phyloP scores from a whole-genome alignment of 2,113 vertebrate species.

The Notothenia rossii region DNA sequence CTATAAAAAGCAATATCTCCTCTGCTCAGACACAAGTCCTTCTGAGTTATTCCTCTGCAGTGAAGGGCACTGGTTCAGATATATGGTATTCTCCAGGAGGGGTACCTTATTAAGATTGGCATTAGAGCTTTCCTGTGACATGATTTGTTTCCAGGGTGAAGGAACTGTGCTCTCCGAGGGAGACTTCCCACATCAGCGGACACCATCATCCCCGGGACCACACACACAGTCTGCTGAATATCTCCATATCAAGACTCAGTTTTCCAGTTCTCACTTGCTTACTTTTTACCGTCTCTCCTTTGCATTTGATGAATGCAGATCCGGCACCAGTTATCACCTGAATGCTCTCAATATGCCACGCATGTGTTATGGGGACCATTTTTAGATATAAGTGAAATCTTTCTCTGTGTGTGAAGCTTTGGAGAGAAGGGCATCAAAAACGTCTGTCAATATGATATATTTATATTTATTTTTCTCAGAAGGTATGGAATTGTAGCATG shows the following conservation, averaged over 20 bases:
- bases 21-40: conserved; percentile 30
- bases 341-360: conserved; percentile 39
- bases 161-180: conserved; percentile 40
- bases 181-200: conserved; percentile 44
- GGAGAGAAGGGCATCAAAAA: conserved; percentile 31
- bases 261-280: conserved; percentile 34
- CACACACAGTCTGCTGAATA: conserved; percentile 30
- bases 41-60: conserved; percentile 19
- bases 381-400: conserved; percentile 40
- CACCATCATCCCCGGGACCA: conserved; percentile 65
- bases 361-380: conserved; percentile 44
- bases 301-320: conserved; percentile 57
- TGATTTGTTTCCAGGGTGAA: conserved; percentile 68
- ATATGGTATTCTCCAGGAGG: conserved; percentile 39
- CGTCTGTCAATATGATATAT: conserved; percentile 33
- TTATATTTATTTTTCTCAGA: conserved; percentile 8
- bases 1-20: conserved; percentile 38
- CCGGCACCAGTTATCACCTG: conserved; percentile 52
- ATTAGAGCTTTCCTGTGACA: conserved; percentile 58
- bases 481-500: conserved; percentile 13
- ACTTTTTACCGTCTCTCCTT: conserved; percentile 40
- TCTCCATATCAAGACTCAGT: conserved; percentile 50
- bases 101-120: conserved; percentile 69
- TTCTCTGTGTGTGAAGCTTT: conserved; percentile 14
- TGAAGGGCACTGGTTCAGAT: conserved; percentile 46